Percentiles rank a stretch among this genome's conserved stretches.
These are phyloP conservation scores for Hypolimnas misippus DNA, from an alignment of 2,888 invertebrate species.

Conservation along the genomic window DNA sequence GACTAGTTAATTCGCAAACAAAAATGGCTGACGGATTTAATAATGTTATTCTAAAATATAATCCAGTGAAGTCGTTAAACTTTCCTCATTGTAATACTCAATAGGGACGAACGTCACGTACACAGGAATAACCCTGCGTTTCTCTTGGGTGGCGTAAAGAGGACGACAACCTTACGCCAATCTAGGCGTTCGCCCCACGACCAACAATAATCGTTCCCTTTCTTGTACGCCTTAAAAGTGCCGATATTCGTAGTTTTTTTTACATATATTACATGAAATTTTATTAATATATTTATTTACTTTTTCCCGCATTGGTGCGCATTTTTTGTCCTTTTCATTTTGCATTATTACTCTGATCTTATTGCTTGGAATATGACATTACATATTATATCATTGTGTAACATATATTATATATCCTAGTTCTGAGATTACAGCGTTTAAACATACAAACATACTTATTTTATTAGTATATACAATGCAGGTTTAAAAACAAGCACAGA, in stretches of 20 bases:
- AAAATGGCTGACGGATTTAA: background rate
- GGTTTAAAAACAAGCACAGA: too few relatives aligned
- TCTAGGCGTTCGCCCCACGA: background rate
- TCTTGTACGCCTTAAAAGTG: background rate
- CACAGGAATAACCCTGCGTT: background rate
- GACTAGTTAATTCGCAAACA: too few relatives aligned
- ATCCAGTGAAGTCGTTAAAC: background rate
- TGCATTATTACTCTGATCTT: too few relatives aligned
- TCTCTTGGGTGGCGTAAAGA: background rate
- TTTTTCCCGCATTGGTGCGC: too few relatives aligned
- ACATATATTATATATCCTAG: too few relatives aligned
- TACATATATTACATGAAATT: too few relatives aligned
- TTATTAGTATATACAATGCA: too few relatives aligned
- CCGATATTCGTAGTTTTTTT: background rate
- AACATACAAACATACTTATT: too few relatives aligned
- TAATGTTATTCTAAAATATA: background rate
- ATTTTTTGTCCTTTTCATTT: too few relatives aligned
- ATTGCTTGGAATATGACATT: too few relatives aligned
- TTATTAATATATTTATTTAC: background rate
- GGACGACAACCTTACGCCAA: background rate
- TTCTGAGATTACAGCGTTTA: too few relatives aligned
- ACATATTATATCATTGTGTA: too few relatives aligned
- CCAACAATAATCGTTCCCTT: background rate
- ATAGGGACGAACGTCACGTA: background rate
- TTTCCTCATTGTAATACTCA: slow-evolving; percentile 2